phyloP scores from a whole-genome alignment of 2,888 invertebrate species.

The Barypeithes pellucidus region DNA sequence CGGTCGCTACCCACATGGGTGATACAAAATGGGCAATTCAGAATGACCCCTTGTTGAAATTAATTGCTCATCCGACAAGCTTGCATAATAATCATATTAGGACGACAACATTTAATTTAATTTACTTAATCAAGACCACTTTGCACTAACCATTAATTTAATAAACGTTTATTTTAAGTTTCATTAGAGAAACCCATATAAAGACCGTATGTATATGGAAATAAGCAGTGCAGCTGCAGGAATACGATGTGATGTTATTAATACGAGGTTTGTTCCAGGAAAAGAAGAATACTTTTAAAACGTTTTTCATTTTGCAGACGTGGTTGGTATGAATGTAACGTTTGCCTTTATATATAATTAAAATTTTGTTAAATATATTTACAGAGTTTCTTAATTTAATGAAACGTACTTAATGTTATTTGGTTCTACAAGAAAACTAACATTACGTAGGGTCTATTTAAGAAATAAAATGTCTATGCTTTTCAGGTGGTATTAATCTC shows the following conservation, averaged over 20 bases:
- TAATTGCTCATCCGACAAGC: constrained; percentile 35
- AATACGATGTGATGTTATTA: not conserved
- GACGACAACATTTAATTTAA: constrained; percentile 48
- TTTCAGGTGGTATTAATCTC: too few relatives aligned
- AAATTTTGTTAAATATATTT: too few relatives aligned
- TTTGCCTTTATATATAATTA: too few relatives aligned
- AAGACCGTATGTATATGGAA: constrained; percentile 20
- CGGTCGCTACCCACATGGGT: constrained; percentile 18
- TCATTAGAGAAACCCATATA: constrained; percentile 35
- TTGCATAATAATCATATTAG: constrained; percentile 45
- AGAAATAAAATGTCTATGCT: too few relatives aligned
- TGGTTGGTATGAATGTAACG: too few relatives aligned
- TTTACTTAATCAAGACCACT: constrained; percentile 52
- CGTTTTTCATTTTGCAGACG: too few relatives aligned
- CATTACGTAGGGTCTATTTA: too few relatives aligned
- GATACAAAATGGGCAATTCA: constrained; percentile 17
- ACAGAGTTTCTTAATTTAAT: too few relatives aligned
- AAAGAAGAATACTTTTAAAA: too few relatives aligned
- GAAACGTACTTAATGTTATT: too few relatives aligned
- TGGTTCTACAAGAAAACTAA: too few relatives aligned
- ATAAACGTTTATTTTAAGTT: constrained; percentile 40
- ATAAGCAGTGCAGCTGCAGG: not conserved
- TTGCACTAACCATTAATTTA: constrained; percentile 48
- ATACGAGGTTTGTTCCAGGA: not conserved
- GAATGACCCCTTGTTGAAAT: constrained; percentile 34